Percentiles rank a stretch among this genome's conserved stretches.
These are phyloP conservation scores for Acronicta leporina DNA, from an alignment of 2,888 invertebrate genomes.

Conservation along the genomic window DNA sequence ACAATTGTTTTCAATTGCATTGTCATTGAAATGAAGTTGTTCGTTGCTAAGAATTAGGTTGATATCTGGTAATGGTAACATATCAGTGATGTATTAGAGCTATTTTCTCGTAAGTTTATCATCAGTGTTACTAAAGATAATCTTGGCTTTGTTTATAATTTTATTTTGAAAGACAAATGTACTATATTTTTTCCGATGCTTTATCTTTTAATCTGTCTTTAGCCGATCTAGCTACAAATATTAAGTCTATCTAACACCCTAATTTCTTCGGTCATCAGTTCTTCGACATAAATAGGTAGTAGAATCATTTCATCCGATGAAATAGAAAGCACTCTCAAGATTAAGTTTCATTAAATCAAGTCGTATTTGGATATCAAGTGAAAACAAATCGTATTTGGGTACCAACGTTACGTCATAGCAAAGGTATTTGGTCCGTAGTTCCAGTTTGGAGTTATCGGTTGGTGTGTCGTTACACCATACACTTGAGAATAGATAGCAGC, in stretches of 20 bases:
- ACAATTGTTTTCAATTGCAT: slow-evolving; percentile 30
- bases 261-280: slow-evolving; percentile 28
- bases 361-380: slow-evolving; percentile 50
- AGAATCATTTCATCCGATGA: slow-evolving; percentile 28
- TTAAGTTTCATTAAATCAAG: slow-evolving; percentile 28
- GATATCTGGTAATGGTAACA: background rate
- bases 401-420: slow-evolving; percentile 37
- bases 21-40: slow-evolving; percentile 34
- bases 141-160: too few relatives aligned
- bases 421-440: slow-evolving; percentile 55
- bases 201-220: too few relatives aligned
- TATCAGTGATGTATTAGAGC: background rate
- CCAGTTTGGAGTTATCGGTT: slow-evolving; percentile 56
- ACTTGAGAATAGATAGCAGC: slow-evolving; percentile 6
- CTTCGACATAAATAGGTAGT: slow-evolving; percentile 7
- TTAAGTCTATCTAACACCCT: background rate
- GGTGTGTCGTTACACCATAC: slow-evolving; percentile 15
- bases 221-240: too few relatives aligned
- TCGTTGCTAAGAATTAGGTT: slow-evolving; percentile 19
- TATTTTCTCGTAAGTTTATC: too few relatives aligned
- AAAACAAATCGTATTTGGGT: slow-evolving; percentile 42
- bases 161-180: too few relatives aligned
- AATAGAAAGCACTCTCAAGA: slow-evolving; percentile 47
- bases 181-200: too few relatives aligned
- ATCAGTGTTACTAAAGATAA: too few relatives aligned